A percentile compares a stretch with the other conserved stretches of the same genome.
Conservation (phyloP, 2,888 invertebrate genomes). For the Yponomeuta evonymella region DNA sequence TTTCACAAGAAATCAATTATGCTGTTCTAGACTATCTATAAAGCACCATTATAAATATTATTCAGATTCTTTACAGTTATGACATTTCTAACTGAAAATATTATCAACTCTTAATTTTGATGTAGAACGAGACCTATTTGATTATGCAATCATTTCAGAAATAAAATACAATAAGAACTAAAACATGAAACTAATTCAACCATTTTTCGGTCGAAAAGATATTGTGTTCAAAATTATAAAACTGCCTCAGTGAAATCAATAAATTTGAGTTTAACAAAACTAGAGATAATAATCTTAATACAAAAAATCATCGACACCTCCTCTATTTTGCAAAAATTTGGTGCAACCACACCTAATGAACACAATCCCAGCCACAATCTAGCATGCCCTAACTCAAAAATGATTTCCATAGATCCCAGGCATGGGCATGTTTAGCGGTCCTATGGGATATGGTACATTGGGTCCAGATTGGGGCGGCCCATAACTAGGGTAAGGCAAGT, state of each 20-base stretch:
- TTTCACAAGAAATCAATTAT: neutral
- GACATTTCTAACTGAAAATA: slow-evolving; percentile 22
- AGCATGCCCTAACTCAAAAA: slow-evolving; percentile 38
- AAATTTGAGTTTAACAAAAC: too few relatives aligned
- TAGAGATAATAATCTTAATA: too few relatives aligned
- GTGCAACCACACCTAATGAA: neutral
- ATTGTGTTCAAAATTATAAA: too few relatives aligned
- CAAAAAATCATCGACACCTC: too few relatives aligned
- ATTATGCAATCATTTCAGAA: neutral
- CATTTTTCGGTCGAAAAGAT: too few relatives aligned
- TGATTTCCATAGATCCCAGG: slow-evolving; percentile 76
- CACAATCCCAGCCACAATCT: neutral
- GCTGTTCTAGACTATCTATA: slow-evolving; percentile 32
- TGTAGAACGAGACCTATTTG: slow-evolving; percentile 9
- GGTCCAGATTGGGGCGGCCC: slow-evolving; percentile 64
- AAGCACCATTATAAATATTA: slow-evolving; percentile 53
- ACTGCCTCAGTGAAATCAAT: too few relatives aligned
- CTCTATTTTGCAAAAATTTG: neutral
- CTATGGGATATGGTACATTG: slow-evolving; percentile 77
- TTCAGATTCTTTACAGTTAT: slow-evolving; percentile 12
- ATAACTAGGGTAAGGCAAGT: slow-evolving; percentile 61
- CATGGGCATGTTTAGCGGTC: slow-evolving; percentile 80
- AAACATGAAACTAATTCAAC: too few relatives aligned
- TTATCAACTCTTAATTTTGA: too few relatives aligned
- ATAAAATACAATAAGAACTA: too few relatives aligned